Conservation (phyloP, 2,888 invertebrate genomes). For the Diarsia brunnea region DNA sequence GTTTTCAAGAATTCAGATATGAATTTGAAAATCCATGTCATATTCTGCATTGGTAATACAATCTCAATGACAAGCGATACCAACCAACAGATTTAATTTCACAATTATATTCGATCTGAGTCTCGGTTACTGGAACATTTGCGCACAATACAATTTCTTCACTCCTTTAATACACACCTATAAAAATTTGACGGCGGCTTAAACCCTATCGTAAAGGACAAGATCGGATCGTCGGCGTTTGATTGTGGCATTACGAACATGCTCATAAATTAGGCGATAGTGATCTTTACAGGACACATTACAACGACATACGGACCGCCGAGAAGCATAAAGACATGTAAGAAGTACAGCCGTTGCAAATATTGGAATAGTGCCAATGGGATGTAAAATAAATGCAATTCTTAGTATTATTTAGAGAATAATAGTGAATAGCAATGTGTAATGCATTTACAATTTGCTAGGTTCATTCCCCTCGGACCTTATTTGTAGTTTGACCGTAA, state of each 20-base stretch:
- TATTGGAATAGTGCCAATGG: slow-evolving; percentile 59
- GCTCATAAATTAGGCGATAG: slow-evolving; percentile 84
- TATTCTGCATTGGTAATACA: slow-evolving; percentile 36
- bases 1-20: slow-evolving; percentile 33
- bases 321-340: slow-evolving; percentile 53
- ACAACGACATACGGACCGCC: slow-evolving; percentile 68
- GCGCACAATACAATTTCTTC: slow-evolving; percentile 52
- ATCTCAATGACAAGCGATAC: slow-evolving; percentile 38
- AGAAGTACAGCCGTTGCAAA: slow-evolving; percentile 48
- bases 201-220: slow-evolving; percentile 56
- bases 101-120: slow-evolving; percentile 46
- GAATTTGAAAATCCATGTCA: slow-evolving; percentile 38
- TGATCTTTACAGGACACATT: slow-evolving; percentile 77
- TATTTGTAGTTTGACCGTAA: slow-evolving; percentile 34
- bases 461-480: slow-evolving; percentile 47
- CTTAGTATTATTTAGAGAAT: slow-evolving; percentile 57
- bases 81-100: slow-evolving; percentile 41
- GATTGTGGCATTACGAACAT: slow-evolving; percentile 73
- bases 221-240: slow-evolving; percentile 69
- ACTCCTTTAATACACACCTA: slow-evolving; percentile 53
- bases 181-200: slow-evolving; percentile 60
- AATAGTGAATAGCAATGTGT: slow-evolving; percentile 53
- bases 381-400: slow-evolving; percentile 57
- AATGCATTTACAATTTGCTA: slow-evolving; percentile 39
- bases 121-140: slow-evolving; percentile 44